Percentiles rank a stretch among this genome's conserved stretches.
These are phyloP conservation scores for Suillia variegata DNA, from an alignment of 2,888 invertebrate genomes.

Conservation along the genomic window DNA sequence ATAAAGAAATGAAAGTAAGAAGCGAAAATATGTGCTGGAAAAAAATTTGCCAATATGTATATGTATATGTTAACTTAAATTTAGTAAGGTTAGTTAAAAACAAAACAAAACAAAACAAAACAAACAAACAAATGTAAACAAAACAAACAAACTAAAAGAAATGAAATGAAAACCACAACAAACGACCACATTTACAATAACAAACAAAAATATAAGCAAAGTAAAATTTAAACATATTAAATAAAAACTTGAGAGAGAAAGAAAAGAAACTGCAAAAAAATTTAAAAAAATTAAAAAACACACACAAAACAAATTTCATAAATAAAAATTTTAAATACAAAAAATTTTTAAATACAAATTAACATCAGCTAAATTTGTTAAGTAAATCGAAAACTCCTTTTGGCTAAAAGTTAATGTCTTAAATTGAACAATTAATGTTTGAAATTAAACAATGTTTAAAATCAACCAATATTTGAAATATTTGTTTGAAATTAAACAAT, in stretches of 20 bases:
- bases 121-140: background rate
- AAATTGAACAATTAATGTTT: too few relatives aligned
- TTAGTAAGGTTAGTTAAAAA: slow-evolving; percentile 1
- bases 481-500: too few relatives aligned
- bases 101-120: background rate
- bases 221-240: background rate
- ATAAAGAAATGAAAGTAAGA: slow-evolving; percentile 14
- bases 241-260: slow-evolving; percentile 3
- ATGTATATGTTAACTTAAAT: background rate
- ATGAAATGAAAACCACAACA: background rate
- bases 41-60: slow-evolving; percentile 8
- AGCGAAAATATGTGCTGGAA: slow-evolving; percentile 5
- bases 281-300: slow-evolving; percentile 8
- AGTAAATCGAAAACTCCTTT: background rate
- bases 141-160: background rate
- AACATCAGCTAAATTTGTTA: background rate
- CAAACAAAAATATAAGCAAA: background rate
- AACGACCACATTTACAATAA: slow-evolving; percentile 3
- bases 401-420: too few relatives aligned
- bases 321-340: background rate
- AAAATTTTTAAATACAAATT: slow-evolving; percentile 1
- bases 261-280: slow-evolving; percentile 7
- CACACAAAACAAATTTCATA: background rate
- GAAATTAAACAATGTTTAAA: too few relatives aligned
- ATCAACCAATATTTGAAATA: too few relatives aligned